These are phyloP conservation scores for Argyra leucocephala DNA, from an alignment of 2,888 invertebrate species.

Conservation along the genomic window DNA sequence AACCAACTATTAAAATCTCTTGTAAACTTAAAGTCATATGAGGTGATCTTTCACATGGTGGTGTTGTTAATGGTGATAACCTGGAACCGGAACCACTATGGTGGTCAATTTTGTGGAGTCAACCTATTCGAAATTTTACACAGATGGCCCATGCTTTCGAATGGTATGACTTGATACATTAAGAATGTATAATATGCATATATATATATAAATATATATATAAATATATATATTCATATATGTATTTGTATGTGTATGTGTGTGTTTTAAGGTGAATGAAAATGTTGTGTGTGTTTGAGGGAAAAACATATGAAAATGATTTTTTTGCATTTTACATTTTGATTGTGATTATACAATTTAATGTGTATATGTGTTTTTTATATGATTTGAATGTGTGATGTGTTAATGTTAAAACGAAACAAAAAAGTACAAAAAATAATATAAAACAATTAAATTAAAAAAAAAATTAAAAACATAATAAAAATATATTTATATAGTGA, in stretches of 20 bases:
- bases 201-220: slow-evolving; percentile 31
- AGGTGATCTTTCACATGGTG: slow-evolving; percentile 77
- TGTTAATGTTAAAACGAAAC: no score
- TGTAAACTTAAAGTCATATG: slow-evolving; percentile 80
- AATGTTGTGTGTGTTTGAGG: slow-evolving; percentile 7
- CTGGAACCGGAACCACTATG: slow-evolving; percentile 49
- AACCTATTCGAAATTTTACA: slow-evolving; percentile 39
- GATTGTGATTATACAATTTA: no score
- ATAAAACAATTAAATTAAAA: no score
- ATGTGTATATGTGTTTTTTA: no score
- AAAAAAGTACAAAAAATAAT: no score
- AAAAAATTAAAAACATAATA: no score
- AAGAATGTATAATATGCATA: slow-evolving; percentile 33
- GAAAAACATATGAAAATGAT: no score
- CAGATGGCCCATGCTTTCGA: slow-evolving; percentile 46
- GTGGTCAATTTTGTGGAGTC: slow-evolving; percentile 33
- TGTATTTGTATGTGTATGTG: no score
- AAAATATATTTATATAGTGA: no score
- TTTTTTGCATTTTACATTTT: no score
- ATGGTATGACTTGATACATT: slow-evolving; percentile 29
- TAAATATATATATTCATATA: slow-evolving; percentile 16
- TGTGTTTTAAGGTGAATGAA: no score
- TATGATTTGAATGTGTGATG: no score
- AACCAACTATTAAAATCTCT: slow-evolving; percentile 90
- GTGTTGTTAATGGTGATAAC: slow-evolving; percentile 72